phyloP scores from a whole-genome alignment of 2,888 invertebrate species.

The Drosophila gaucha region DNA sequence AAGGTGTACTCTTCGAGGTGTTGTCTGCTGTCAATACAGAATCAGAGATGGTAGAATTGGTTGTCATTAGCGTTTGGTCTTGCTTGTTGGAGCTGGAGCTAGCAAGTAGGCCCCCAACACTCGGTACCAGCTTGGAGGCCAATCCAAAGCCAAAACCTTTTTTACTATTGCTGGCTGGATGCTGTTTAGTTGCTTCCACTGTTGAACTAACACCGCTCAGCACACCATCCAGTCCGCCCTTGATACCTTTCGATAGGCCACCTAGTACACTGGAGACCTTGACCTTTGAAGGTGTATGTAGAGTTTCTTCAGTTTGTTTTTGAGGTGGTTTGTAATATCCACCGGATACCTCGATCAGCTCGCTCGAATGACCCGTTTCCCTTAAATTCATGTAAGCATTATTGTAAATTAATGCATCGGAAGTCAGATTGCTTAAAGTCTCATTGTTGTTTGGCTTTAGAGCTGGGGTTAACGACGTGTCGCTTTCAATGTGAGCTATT shows the following conservation, averaged over 20 bases:
- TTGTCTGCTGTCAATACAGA: slow-evolving; percentile 6
- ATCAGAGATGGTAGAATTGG: not conserved
- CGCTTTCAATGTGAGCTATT: slow-evolving; percentile 40
- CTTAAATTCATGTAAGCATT: not conserved
- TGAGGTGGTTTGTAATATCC: slow-evolving; percentile 64
- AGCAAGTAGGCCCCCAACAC: slow-evolving; percentile 70
- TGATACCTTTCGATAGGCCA: slow-evolving; percentile 81
- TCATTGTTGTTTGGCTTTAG: slow-evolving; percentile 1
- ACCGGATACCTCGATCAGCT: slow-evolving; percentile 24
- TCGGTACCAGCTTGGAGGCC: slow-evolving; percentile 82
- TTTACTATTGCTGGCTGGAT: slow-evolving; percentile 37
- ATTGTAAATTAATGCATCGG: not conserved
- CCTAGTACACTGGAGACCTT: slow-evolving; percentile 78
- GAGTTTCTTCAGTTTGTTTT: slow-evolving; percentile 9
- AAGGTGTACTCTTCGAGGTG: slow-evolving; percentile 2
- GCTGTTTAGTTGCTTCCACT: slow-evolving; percentile 30
- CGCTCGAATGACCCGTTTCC: slow-evolving; percentile 1
- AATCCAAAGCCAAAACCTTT: slow-evolving; percentile 78
- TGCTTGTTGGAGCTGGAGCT: slow-evolving; percentile 37
- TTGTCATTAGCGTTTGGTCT: not conserved
- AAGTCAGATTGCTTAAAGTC: not conserved
- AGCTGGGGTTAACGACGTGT: slow-evolving; percentile 16
- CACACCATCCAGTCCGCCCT: slow-evolving; percentile 81
- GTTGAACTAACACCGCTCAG: slow-evolving; percentile 68
- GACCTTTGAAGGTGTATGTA: slow-evolving; percentile 58